Evolutionary conservation across 2,888 invertebrate species (phyloP).

Genomic region (Scotopteryx bipunctaria): DNA sequence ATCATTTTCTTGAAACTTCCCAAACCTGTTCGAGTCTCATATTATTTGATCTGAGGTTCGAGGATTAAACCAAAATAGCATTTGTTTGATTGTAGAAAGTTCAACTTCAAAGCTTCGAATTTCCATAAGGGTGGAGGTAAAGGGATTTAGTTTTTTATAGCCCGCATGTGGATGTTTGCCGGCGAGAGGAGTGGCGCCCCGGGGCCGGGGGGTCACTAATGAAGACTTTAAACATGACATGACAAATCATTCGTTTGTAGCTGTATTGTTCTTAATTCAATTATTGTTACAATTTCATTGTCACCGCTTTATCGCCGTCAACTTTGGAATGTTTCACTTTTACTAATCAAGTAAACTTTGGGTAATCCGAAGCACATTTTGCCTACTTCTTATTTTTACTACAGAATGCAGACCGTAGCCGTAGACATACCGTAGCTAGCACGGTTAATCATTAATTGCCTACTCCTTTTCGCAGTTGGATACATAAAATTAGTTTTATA

Average conservation of each 20-base stretch:
- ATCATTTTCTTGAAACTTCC: background rate
- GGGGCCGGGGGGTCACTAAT: constrained; percentile 39
- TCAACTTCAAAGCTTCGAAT: constrained; percentile 39
- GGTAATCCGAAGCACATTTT: no score
- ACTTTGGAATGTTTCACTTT: no score
- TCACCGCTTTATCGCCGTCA: background rate
- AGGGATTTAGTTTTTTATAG: constrained; percentile 53
- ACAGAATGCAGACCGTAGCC: no score
- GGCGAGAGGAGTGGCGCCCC: constrained; percentile 30
- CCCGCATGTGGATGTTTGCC: constrained; percentile 66
- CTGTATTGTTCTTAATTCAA: constrained; percentile 6
- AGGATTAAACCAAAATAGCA: constrained; percentile 10
- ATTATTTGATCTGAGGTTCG: no score
- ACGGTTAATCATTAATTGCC: no score
- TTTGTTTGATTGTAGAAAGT: constrained; percentile 19
- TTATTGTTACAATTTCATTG: constrained; percentile 13
- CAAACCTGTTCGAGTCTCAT: background rate
- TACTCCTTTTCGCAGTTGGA: no score
- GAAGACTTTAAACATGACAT: constrained; percentile 34
- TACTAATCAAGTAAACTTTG: no score
- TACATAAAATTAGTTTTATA: no score
- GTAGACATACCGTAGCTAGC: no score
- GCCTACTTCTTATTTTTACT: no score
- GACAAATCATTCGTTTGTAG: constrained; percentile 24
- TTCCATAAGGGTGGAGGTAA: constrained; percentile 36